Evolutionary conservation across 2,888 invertebrate species (phyloP).

Genomic region (Parnassius mnemosyne): DNA sequence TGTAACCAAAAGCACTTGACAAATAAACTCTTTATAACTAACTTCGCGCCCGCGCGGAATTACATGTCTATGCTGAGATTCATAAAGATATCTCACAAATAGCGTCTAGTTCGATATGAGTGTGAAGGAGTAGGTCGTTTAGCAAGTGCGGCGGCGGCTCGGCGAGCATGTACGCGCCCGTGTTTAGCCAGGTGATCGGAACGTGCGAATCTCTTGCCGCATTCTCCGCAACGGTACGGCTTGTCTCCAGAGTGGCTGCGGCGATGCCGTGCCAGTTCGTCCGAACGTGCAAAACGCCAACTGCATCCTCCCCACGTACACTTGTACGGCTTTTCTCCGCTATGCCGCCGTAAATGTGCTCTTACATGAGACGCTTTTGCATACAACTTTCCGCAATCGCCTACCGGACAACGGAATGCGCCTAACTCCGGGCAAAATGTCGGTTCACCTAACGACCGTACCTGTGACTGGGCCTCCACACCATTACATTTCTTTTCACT

Average conservation of each 20-base stretch:
- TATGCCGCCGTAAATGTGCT: constrained; percentile 92
- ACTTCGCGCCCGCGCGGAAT: constrained; percentile 19
- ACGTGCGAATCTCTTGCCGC: constrained; percentile 93
- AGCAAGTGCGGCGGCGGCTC: constrained; percentile 59
- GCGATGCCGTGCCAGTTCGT: constrained; percentile 94
- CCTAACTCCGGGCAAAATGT: constrained; percentile 72
- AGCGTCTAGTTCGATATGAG: constrained; percentile 45
- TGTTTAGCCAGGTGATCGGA: constrained; percentile 97
- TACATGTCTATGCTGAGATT: not conserved
- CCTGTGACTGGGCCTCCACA: constrained; percentile 45
- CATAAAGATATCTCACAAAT: constrained; percentile 43
- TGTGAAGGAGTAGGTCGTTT: constrained; percentile 38
- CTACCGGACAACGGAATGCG: constrained; percentile 85
- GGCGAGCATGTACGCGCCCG: constrained; percentile 89
- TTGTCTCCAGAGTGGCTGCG: constrained; percentile 97
- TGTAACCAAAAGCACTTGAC: not conserved
- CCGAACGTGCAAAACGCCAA: constrained; percentile 96
- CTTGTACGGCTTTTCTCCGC: constrained; percentile 88
- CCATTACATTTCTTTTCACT: constrained; percentile 16
- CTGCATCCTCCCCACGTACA: constrained; percentile 90
- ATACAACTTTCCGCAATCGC: constrained; percentile 89
- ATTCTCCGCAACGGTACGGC: constrained; percentile 93
- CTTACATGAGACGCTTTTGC: constrained; percentile 95
- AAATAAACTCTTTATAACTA: not conserved
- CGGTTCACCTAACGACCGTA: constrained; percentile 64